Evolutionary conservation across 2,888 invertebrate genomes (phyloP).

Genomic region (Romanomermis culicivorax): DNA sequence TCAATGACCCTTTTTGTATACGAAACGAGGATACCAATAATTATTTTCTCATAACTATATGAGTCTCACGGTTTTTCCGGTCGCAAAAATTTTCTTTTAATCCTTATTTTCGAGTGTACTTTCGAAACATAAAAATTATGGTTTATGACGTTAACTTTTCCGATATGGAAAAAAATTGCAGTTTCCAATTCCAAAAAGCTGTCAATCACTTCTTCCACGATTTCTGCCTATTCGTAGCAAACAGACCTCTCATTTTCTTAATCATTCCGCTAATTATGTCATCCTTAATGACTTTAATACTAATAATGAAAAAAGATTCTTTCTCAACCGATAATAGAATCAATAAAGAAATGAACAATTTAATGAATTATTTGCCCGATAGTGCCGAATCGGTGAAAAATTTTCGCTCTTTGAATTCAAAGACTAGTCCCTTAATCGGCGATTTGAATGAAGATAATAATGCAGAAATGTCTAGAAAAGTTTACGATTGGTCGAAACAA

Average conservation of each 20-base stretch:
- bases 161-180: too few relatives aligned
- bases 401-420: slow-evolving; percentile 8
- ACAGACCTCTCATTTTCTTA: slow-evolving; percentile 23
- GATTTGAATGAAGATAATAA: not conserved
- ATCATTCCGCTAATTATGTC: slow-evolving; percentile 20
- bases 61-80: too few relatives aligned
- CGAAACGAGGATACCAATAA: too few relatives aligned
- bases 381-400: slow-evolving; percentile 20
- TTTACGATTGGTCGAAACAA: not conserved
- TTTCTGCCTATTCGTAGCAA: slow-evolving; percentile 19
- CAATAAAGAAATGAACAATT: not conserved
- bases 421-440: not conserved
- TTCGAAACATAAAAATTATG: too few relatives aligned
- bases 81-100: too few relatives aligned
- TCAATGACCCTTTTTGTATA: too few relatives aligned
- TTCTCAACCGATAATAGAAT: not conserved
- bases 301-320: not conserved
- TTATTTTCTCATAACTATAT: too few relatives aligned
- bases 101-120: too few relatives aligned
- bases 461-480: not conserved
- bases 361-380: slow-evolving; percentile 18
- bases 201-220: slow-evolving; percentile 11
- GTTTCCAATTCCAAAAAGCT: slow-evolving; percentile 9
- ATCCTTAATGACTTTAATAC: not conserved
- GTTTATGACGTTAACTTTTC: too few relatives aligned